Conservation (phyloP, 2,797 vertebrate genomes). For the Philypnodon macrostomus region DNA sequence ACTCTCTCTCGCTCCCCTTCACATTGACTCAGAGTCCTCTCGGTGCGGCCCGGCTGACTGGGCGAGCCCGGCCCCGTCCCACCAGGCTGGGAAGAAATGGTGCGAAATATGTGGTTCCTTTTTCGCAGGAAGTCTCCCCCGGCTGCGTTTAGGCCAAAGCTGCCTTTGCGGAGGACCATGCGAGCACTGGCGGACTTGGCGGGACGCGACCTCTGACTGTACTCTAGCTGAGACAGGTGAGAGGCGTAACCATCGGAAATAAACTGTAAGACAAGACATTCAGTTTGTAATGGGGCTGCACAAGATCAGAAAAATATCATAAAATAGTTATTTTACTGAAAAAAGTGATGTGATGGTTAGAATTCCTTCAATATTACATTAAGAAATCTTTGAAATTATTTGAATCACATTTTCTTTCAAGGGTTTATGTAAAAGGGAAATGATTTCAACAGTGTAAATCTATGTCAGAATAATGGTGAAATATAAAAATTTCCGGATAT, state of each 20-base stretch:
- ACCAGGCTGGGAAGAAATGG: slow-evolving; percentile 92
- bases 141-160: slow-evolving; percentile 86
- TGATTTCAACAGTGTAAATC: too few relatives aligned
- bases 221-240: slow-evolving; percentile 93
- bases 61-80: slow-evolving; percentile 52
- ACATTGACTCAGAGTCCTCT: slow-evolving; percentile 87
- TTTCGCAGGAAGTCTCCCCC: slow-evolving; percentile 94
- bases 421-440: too few relatives aligned
- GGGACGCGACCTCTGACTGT: slow-evolving; percentile 89
- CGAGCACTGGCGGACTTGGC: slow-evolving; percentile 91
- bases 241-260: slow-evolving; percentile 88
- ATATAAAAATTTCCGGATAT: too few relatives aligned
- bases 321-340: too few relatives aligned
- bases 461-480: too few relatives aligned
- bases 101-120: slow-evolving; percentile 92
- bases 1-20: slow-evolving; percentile 77
- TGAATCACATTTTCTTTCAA: too few relatives aligned
- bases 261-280: slow-evolving; percentile 74
- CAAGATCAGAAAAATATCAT: too few relatives aligned
- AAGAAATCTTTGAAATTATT: background rate
- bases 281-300: too few relatives aligned
- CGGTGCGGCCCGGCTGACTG: slow-evolving; percentile 64
- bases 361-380: too few relatives aligned
- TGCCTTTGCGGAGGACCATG: slow-evolving; percentile 95
- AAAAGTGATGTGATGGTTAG: too few relatives aligned